Evolutionary conservation across 2,113 vertebrate species (phyloP), one percentile per base, ranked within the genome.

Genomic region (Ophiodon elongatus): DNA sequence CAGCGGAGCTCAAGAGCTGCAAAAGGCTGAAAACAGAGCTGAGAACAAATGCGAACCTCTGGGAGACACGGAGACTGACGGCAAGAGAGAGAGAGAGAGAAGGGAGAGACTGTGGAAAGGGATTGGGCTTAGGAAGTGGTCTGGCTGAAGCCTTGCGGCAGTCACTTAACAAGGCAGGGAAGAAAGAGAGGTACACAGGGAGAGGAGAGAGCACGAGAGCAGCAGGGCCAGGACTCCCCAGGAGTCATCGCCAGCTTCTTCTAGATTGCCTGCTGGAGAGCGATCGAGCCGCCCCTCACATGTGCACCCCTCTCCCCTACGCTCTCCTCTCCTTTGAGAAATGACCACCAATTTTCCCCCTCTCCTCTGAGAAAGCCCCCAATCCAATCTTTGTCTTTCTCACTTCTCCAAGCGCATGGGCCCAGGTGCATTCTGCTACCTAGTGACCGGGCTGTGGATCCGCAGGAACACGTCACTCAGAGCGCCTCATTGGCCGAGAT

Each of bases 301-400:
- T 77, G 62, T 65, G 41, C 62, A 64, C 45, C 62, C 45, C 57
- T 60, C 66, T 62, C 37, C 71, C 31, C 17, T 25, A 68, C 74
- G 73, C 79, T 77, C 78, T n/a, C 31, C 63, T 82, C 80, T 87
- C 87, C 78, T 85, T 45, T 76, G 88, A 92, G 84, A 94, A 89
- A 90, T 83, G 78, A 88, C 76, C 80, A 66, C 66, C 76, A 64
- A 89, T 84, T 57, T 75, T 85, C 76, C 21, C 7, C 50, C 50
- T 15, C 39, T 83, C 73, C 59, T 60, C 59, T 54, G 79, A 92
- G 79, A 91, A 83, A 62, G 52, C 50, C 59, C 65, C 39, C 54
- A 41, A 45, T 75, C 77, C 71, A 80, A 71, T 85, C 75, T 72
- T 57, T 73, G 41, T 45, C 59, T 76, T 39, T 71, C 25, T 50